A percentile compares a stretch with the other conserved stretches of the same genome.
phyloP scores from a whole-genome alignment of 2,888 invertebrate genomes.

The Eupithecia exiguata region DNA sequence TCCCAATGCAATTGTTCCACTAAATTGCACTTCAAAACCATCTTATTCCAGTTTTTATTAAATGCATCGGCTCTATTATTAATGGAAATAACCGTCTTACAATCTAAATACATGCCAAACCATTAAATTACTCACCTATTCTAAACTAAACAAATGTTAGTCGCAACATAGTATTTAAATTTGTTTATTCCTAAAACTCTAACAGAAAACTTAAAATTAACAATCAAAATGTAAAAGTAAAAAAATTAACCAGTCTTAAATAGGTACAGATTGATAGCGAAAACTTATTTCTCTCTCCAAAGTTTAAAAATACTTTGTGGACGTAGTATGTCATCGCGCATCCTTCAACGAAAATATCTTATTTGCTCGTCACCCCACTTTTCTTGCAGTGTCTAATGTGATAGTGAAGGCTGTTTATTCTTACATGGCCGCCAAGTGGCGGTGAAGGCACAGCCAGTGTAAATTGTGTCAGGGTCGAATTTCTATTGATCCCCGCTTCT shows the following conservation, averaged over 20 bases:
- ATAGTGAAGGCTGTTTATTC: conserved; percentile 74
- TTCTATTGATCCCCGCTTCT: conserved; percentile 78
- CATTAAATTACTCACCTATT: no score
- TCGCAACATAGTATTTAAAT: not conserved
- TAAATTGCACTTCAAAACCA: not conserved
- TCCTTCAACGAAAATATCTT: conserved; percentile 43
- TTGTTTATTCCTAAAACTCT: not conserved
- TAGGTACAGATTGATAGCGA: not conserved
- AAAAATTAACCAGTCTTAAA: not conserved
- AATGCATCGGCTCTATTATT: not conserved
- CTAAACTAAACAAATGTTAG: not conserved
- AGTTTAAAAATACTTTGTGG: not conserved
- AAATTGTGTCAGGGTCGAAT: conserved; percentile 80
- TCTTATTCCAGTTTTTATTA: not conserved
- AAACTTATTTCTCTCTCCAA: not conserved
- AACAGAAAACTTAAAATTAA: not conserved
- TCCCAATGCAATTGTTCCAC: not conserved
- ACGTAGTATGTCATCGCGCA: not conserved
- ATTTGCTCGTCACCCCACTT: conserved; percentile 56
- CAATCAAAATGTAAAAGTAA: not conserved
- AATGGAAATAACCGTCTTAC: not conserved
- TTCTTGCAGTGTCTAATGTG: conserved; percentile 56
- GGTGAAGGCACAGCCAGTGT: conserved; percentile 69
- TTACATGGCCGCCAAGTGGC: conserved; percentile 64
- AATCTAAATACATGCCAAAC: not conserved